phyloP scores from a whole-genome alignment of 2,888 invertebrate species.

The Brachypalpus laphriformis region DNA sequence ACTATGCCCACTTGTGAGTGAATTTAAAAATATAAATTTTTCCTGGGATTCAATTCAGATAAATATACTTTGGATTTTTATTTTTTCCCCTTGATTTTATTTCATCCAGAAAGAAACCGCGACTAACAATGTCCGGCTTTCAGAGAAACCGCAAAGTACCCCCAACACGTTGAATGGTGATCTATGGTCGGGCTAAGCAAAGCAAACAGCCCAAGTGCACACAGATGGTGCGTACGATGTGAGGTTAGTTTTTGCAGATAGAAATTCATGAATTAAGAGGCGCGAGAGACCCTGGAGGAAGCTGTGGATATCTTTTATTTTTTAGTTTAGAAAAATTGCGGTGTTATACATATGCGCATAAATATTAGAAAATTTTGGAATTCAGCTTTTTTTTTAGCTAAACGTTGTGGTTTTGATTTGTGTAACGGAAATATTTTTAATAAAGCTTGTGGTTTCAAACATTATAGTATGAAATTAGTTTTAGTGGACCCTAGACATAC shows the following conservation, averaged over 20 bases:
- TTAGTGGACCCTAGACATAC: too few species aligned
- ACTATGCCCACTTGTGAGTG: slow-evolving; percentile 21
- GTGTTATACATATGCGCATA: slow-evolving; percentile 12
- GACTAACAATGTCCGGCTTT: slow-evolving; percentile 74
- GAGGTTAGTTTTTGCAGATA: slow-evolving; percentile 14
- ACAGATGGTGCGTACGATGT: slow-evolving; percentile 53
- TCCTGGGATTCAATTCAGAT: slow-evolving; percentile 65
- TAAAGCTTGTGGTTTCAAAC: background rate
- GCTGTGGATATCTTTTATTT: slow-evolving; percentile 21
- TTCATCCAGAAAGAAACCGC: slow-evolving; percentile 69
- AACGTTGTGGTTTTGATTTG: background rate
- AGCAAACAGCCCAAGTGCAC: slow-evolving; percentile 42
- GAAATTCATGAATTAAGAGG: slow-evolving; percentile 3
- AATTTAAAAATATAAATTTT: slow-evolving; percentile 54
- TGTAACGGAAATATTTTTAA: background rate
- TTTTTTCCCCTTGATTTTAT: slow-evolving; percentile 43
- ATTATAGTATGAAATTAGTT: background rate
- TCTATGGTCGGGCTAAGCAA: slow-evolving; percentile 31
- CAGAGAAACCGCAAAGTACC: slow-evolving; percentile 66
- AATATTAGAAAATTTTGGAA: slow-evolving; percentile 32
- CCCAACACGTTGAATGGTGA: slow-evolving; percentile 34
- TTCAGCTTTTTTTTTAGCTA: background rate
- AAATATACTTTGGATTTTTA: slow-evolving; percentile 37
- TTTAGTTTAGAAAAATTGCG: slow-evolving; percentile 21
- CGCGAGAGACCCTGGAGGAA: slow-evolving; percentile 11